Conservation (phyloP, 2,797 vertebrate genomes). For the Sebastes trivittatus region DNA sequence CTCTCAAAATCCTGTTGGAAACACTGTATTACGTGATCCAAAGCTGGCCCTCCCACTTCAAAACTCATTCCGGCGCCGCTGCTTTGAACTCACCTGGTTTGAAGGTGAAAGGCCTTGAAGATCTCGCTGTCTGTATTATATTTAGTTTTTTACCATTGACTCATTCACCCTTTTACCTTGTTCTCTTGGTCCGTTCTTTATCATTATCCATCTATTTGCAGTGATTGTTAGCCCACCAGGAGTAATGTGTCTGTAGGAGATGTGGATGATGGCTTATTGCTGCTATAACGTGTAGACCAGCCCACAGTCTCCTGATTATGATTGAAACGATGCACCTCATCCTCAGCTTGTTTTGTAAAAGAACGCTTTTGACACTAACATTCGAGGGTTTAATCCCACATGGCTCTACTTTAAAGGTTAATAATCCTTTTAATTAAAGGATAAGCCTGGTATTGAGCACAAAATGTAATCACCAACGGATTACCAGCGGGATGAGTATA, state of each 20-base stretch:
- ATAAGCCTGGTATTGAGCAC: conserved; percentile 94
- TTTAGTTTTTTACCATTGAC: conserved; percentile 74
- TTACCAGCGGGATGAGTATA: conserved; percentile 96
- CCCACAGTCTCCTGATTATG: conserved; percentile 65
- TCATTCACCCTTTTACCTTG: conserved; percentile 70
- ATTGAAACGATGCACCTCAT: conserved; percentile 61
- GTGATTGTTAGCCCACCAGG: conserved; percentile 66
- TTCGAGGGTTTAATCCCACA: conserved; percentile 87
- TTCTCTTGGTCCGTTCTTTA: conserved; percentile 52
- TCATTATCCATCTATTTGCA: conserved; percentile 68
- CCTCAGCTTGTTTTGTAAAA: conserved; percentile 57
- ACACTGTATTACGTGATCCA: too few species aligned
- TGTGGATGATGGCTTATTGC: conserved; percentile 64
- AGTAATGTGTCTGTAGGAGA: conserved; percentile 66
- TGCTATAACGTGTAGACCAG: conserved; percentile 52
- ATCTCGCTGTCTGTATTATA: conserved; percentile 59
- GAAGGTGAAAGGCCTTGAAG: conserved; percentile 62
- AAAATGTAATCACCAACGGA: conserved; percentile 95
- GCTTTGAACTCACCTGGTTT: conserved; percentile 48
- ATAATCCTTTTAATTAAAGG: conserved; percentile 99
- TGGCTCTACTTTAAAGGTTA: conserved; percentile 91
- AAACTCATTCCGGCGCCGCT: too few species aligned
- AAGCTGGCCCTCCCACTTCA: rapidly evolving
- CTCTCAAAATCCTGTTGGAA: too few species aligned
- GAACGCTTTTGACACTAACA: conserved; percentile 78